Percentiles rank a stretch among this genome's conserved stretches.
Conservation (phyloP, 1,140 invertebrate species). For the Philopotamus ludificatus region DNA sequence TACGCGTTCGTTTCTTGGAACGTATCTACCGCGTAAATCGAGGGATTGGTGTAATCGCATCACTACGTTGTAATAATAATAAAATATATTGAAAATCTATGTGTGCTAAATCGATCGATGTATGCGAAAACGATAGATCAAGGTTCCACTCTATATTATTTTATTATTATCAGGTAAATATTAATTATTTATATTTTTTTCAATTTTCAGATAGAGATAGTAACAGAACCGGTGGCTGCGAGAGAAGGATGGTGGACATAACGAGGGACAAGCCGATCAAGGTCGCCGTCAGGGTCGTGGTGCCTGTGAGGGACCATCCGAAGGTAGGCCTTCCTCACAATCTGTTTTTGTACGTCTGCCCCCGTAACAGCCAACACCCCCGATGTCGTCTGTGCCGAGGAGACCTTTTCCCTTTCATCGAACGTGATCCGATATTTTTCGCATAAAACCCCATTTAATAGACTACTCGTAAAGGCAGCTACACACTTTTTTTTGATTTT, state of each 20-base stretch:
- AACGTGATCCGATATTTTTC: not conserved
- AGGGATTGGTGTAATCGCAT: too few relatives aligned
- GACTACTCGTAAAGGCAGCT: constrained; percentile 12
- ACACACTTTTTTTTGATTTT: constrained; percentile 4
- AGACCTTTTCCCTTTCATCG: too few relatives aligned
- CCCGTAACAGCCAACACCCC: too few relatives aligned
- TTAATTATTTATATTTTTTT: not conserved
- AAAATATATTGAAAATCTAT: too few relatives aligned
- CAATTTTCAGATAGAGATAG: constrained; percentile 30
- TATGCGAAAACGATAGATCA: too few relatives aligned
- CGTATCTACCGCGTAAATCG: too few relatives aligned
- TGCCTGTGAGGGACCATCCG: constrained; percentile 79
- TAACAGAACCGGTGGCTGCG: constrained; percentile 43
- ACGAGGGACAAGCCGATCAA: constrained; percentile 80
- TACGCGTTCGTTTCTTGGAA: too few relatives aligned
- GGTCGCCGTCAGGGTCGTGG: constrained; percentile 75
- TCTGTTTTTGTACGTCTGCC: too few relatives aligned
- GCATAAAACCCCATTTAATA: constrained; percentile 16
- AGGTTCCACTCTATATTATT: not conserved
- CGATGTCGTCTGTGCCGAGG: too few relatives aligned
- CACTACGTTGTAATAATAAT: too few relatives aligned
- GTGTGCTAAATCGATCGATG: not conserved
- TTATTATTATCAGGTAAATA: not conserved
- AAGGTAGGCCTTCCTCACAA: too few relatives aligned
- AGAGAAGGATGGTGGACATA: constrained; percentile 74